Percentiles rank a stretch among this genome's conserved stretches.
Conservation (phyloP, 2,797 vertebrate genomes). For the Enteromius viviparus region DNA sequence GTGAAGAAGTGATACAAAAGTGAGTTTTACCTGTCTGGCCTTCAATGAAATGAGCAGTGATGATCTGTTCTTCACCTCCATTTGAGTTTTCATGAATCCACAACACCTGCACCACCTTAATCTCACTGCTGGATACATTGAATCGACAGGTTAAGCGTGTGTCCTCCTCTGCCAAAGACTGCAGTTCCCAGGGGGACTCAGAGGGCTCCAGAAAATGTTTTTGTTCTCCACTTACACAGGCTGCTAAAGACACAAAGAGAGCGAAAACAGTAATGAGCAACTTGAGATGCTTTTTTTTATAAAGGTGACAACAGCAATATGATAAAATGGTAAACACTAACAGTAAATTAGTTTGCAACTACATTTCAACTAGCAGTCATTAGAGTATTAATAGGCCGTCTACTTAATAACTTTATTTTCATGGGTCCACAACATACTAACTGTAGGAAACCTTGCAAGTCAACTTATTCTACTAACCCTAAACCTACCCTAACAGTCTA, state of each 20-base stretch:
- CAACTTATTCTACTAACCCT: too few relatives aligned
- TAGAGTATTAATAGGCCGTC: too few relatives aligned
- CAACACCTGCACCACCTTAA: slow-evolving; percentile 79
- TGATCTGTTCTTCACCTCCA: slow-evolving; percentile 69
- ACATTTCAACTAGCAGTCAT: too few relatives aligned
- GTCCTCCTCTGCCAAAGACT: slow-evolving; percentile 67
- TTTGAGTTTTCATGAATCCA: slow-evolving; percentile 75
- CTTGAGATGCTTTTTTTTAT: background rate
- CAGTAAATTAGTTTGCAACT: too few relatives aligned
- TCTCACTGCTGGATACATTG: background rate
- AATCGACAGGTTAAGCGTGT: slow-evolving; percentile 82
- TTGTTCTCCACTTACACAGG: slow-evolving; percentile 54
- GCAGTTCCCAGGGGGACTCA: slow-evolving; percentile 33
- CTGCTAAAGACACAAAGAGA: slow-evolving; percentile 36
- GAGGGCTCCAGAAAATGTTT: slow-evolving; percentile 58
- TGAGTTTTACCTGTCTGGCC: slow-evolving; percentile 69
- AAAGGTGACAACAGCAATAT: background rate
- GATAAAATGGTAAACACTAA: background rate
- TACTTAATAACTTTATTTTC: too few relatives aligned
- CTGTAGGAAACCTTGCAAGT: too few relatives aligned
- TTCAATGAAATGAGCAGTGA: slow-evolving; percentile 58
- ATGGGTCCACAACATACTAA: too few relatives aligned
- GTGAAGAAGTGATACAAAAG: too few relatives aligned
- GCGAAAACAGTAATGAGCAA: background rate
- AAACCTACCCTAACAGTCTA: too few relatives aligned